Evolutionary conservation across 2,888 invertebrate genomes (phyloP).

Genomic region (Lasioglossum zephyrum): DNA sequence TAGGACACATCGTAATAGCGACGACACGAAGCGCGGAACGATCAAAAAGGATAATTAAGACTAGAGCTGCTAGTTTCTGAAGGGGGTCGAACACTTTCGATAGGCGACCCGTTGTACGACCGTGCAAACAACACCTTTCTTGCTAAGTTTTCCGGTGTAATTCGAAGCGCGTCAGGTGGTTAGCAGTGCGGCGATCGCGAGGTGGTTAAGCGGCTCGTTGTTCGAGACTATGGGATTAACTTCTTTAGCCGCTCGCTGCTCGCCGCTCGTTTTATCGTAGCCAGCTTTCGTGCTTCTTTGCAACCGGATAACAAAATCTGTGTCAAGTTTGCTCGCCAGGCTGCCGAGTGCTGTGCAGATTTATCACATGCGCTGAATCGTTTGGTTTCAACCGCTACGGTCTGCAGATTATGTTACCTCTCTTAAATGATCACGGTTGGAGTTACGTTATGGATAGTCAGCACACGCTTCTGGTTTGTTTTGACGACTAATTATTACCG

Average conservation of each 20-base stretch:
- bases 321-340: background rate
- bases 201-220: conserved; percentile 52
- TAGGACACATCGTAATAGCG: conserved; percentile 1
- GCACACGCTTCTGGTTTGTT: too few relatives aligned
- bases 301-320: background rate
- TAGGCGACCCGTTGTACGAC: conserved; percentile 2
- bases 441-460: background rate
- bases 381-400: background rate
- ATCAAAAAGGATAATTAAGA: conserved; percentile 10
- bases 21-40: background rate
- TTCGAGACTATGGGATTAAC: conserved; percentile 28
- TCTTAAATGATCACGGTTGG: background rate
- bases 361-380: background rate
- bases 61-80: background rate
- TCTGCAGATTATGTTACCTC: background rate
- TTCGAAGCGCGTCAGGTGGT: conserved; percentile 56
- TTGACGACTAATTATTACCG: too few relatives aligned
- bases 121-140: background rate
- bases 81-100: conserved; percentile 14
- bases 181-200: conserved; percentile 55
- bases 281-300: background rate
- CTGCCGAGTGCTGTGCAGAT: background rate
- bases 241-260: conserved; percentile 5
- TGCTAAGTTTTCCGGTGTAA: conserved; percentile 42
- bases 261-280: background rate